Base-by-base conservation (phyloP, 2,888 invertebrate species). In the Venustoraphidia nigricollis region DNA sequence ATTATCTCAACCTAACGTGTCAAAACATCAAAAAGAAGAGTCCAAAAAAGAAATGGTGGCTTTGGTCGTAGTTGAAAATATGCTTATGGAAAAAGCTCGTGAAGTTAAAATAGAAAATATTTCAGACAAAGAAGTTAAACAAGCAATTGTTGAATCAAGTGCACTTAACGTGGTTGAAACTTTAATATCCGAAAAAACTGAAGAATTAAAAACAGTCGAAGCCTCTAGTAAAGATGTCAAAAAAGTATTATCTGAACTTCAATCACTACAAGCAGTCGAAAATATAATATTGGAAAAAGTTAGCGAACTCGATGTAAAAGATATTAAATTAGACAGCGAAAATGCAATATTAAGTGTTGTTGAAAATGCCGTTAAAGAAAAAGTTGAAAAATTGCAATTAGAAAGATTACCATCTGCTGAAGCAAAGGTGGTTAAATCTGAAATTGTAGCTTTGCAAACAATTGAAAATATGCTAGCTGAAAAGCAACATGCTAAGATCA, bases 201-300 rank as follows among this genome's bases (percentile, higher is more conserved):
- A 27, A 27, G 27, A 27, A 27, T 27, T 27, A 27, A 27, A 27
- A 27, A 27, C 27, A 6, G 27, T 27, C 6, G 27, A 27, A 27
- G 27, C 27, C 5, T 27, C 27, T 27, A 27, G 5, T 27, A 27
- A 27, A 27, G 2, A 38, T 8, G 55, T 70, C 48, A 50, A 54
- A 9, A 54, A 55, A 13, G 48, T 51, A 10, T 53, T 57, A n/a
- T 54, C 56, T 9, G 34, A 47, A 2, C 50, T 57, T 11, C 36
- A 17, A 3, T 50, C 52, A 40, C 60, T 59, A 52, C 35, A 34
- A 13, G 55, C 56, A 36, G 67, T 63, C 61, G 67, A 64, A 52
- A 57, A 53, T 10, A 53, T 67, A 37, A 35, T 38, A 11, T 49
- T 45, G 34, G 49, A 49, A 46, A 34, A 41, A 8, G 49, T 37